Evolutionary conservation across 2,113 vertebrate genomes (phyloP).

Genomic region (Corythoichthys intestinalis): DNA sequence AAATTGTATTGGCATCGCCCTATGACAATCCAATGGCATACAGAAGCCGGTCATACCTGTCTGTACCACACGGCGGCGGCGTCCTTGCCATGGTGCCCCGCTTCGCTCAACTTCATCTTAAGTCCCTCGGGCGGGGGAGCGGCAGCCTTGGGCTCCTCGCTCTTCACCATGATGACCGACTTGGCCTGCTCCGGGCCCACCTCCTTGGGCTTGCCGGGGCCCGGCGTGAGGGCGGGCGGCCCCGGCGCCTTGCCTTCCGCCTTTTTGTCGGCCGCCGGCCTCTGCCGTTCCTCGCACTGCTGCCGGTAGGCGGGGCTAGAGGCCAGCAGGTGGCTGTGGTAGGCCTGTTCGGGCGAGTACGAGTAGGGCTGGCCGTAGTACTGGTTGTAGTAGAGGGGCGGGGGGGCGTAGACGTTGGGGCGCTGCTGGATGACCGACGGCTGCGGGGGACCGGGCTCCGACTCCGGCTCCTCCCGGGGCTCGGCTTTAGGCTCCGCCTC

Average conservation of each 20-base stretch:
- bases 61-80: slow-evolving; percentile 91
- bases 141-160: slow-evolving; percentile 81
- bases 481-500: slow-evolving; percentile 79
- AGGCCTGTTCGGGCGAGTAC: slow-evolving; percentile 86
- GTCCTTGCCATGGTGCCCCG: slow-evolving; percentile 83
- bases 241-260: slow-evolving; percentile 71
- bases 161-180: slow-evolving; percentile 90
- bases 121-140: slow-evolving; percentile 79
- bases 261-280: slow-evolving; percentile 77
- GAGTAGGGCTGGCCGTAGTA: slow-evolving; percentile 89
- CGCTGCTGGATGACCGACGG: slow-evolving; percentile 94
- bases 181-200: slow-evolving; percentile 71
- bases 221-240: slow-evolving; percentile 84
- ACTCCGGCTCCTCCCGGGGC: slow-evolving; percentile 50
- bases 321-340: slow-evolving; percentile 88
- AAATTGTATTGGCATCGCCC: no score
- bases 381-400: slow-evolving; percentile 93
- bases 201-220: slow-evolving; percentile 73
- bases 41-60: slow-evolving; percentile 75
- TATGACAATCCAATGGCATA: no score
- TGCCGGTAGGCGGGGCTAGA: slow-evolving; percentile 86
- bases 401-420: slow-evolving; percentile 92
- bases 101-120: slow-evolving; percentile 87
- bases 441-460: slow-evolving; percentile 75
- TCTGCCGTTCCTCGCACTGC: slow-evolving; percentile 87